Conservation (phyloP, 1,140 invertebrate genomes). For the Brachionus manjavacas region DNA sequence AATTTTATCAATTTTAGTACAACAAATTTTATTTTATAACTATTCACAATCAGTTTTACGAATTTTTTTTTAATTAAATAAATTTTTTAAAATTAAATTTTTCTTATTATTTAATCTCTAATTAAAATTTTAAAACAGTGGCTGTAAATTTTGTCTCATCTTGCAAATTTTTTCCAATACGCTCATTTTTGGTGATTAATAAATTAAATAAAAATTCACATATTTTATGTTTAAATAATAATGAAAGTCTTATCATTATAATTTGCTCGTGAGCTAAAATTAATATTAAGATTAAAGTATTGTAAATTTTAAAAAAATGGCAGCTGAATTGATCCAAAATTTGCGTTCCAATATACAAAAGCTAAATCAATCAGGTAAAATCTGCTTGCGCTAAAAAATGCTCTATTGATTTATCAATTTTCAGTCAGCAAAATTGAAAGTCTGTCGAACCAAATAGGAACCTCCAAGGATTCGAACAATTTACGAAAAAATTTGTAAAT, state of each 20-base stretch:
- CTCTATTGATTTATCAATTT: not conserved
- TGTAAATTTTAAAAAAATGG: not conserved
- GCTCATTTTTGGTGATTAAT: not conserved
- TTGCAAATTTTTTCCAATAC: not conserved
- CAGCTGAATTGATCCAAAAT: slow-evolving; percentile 33
- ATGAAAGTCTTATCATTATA: not conserved
- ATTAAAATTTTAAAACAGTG: not conserved
- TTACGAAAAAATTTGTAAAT: slow-evolving; percentile 20
- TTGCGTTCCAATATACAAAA: slow-evolving; percentile 18
- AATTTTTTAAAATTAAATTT: not conserved
- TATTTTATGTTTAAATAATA: not conserved
- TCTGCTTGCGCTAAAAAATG: not conserved
- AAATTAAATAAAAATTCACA: not conserved
- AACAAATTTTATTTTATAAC: not conserved
- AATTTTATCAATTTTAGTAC: not conserved
- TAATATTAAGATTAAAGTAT: not conserved
- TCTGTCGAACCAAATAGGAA: slow-evolving; percentile 20
- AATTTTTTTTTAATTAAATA: not conserved
- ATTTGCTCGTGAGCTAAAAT: not conserved
- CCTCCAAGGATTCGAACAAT: slow-evolving; percentile 1
- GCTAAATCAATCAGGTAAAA: slow-evolving; percentile 26
- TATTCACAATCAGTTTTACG: not conserved
- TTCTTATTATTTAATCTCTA: not conserved
- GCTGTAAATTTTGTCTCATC: not conserved
- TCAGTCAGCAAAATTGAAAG: slow-evolving; percentile 38